Base-by-base conservation (phyloP, 2,888 invertebrate species). In the Chrysina gloriosa region DNA sequence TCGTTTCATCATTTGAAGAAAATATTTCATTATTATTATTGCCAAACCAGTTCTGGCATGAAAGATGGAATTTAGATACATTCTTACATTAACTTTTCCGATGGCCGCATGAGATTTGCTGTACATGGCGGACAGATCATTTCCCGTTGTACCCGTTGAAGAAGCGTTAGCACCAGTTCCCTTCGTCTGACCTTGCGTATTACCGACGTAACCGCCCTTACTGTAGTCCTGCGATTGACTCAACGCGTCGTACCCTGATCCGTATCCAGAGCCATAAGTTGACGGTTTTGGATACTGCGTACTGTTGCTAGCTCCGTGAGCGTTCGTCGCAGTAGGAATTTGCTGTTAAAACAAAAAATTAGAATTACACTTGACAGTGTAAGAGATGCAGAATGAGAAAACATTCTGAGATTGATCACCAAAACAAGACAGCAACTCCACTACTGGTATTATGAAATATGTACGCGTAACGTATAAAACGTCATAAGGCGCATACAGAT, bases 81-180 rank as follows among this genome's bases (percentile, higher is more conserved):
- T 78, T 91, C 93, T 90, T 84, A 94, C 94, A 85, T 94, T 94
- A 82, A 95, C 94, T 87, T 95, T 95, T 81, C 92, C 92, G 81
- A 96, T 89, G 79, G 95, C 91, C 75, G 93, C 92, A 83, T 96
- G 95, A 73, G 90, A 88, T 84, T 96, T 96, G 78, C 92, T 91
- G 83, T 96, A 96, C 89, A 95, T 94, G 29, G 92, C 91, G 73
- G 89, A 89, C 79, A 95, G 88, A 77, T 95, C 95, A 61, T 91
- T 89, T 52, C 88, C 87, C 56, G 89, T 88, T 63, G 83, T 78
- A 2, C 81, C 78, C 1, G 81, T 78, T 1, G 82, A 78, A 3
- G 81, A 80, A 16, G 78, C 75, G 69, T 80, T 79, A 64, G 79
- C 77, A 19, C 82, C 83, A 48, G 83, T 81, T 61, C 83, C 76